Evolutionary conservation across 2,888 invertebrate genomes (phyloP).

Genomic region (Onchidella celtica): DNA sequence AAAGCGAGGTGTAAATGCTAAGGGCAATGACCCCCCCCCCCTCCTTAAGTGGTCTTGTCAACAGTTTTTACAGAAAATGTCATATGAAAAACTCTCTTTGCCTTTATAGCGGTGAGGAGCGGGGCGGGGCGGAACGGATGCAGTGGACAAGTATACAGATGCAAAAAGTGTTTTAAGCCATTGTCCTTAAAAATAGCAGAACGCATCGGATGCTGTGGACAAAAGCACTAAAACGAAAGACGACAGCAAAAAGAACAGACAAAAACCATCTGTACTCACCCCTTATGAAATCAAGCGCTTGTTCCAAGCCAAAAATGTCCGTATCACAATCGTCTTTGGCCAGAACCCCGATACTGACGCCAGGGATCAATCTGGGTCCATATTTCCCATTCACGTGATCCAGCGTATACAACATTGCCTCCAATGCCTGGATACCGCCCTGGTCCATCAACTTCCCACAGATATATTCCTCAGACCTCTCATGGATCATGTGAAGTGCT

Average conservation of each 20-base stretch:
- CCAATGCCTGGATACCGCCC: constrained; percentile 89
- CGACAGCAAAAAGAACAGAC: constrained; percentile 7
- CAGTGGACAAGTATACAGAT: no score
- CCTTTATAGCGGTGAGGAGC: no score
- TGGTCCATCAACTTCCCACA: constrained; percentile 97
- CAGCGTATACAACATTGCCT: constrained; percentile 94
- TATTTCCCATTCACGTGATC: constrained; percentile 85
- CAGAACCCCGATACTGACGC: constrained; percentile 91
- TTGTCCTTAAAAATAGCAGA: neutral
- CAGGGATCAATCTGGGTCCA: constrained; percentile 84
- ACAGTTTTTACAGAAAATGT: no score
- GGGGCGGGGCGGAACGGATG: no score
- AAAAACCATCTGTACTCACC: constrained; percentile 83
- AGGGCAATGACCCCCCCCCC: no score
- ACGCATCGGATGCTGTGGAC: neutral
- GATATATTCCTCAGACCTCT: constrained; percentile 89
- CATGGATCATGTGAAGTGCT: constrained; percentile 97
- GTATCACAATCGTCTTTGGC: constrained; percentile 97
- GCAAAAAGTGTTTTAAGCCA: no score
- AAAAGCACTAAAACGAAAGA: neutral
- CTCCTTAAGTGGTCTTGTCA: no score
- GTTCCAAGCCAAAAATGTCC: constrained; percentile 96
- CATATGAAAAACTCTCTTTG: no score
- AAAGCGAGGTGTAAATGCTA: no score
- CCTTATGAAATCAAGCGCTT: constrained; percentile 98